Evolutionary conservation across 2,888 invertebrate species (phyloP), one percentile per base, ranked within the genome.

Genomic region (Chrysomela aeneicollis): DNA sequence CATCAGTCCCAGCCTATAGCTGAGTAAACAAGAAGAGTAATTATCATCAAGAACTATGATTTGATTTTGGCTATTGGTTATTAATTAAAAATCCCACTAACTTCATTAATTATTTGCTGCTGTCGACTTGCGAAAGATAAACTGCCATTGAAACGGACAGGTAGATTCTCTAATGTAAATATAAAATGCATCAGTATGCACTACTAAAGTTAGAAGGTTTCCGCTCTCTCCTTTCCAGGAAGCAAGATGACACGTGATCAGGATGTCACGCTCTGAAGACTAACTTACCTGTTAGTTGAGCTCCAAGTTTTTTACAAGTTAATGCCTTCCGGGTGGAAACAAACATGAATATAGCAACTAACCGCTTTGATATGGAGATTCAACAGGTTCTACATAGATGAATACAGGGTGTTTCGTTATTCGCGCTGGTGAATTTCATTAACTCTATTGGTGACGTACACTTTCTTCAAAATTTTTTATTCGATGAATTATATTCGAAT

Each of bases 191-290:
- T 78, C 76, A 76, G 74, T 74, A 78, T 78, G 76, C 79, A 74
- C 68, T 70, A 68, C 61, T 63, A 68, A 67, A 63, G 61, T 71
- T 62, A 67, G 69, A 63, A 71, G 69, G 72, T 79, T 81, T 81
- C 80, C 81, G 78, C 73, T 74, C 74, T 66, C 73, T 77, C 78
- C 79, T 79, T 80, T 80, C 79, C 75, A 74, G 80, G 81, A 79
- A 80, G 77, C 70, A 67, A 80, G 79, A 80, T 79, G 79, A 67
- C 79, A 79, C 81, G 81, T 81, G 80, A 77, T 68, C 76, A 76
- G 78, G 78, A 79, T 79, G 79, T 79, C 65, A 65, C 65, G 65
- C 61, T 52, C 50, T 58, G 17, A 12, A 26, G 37, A 53, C 49
- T 26, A 61, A 59, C 52, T 15, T 42, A 63, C 52, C 51, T 49